phyloP scores from a whole-genome alignment of 1,140 invertebrate species.

The Drosophila sp. region DNA sequence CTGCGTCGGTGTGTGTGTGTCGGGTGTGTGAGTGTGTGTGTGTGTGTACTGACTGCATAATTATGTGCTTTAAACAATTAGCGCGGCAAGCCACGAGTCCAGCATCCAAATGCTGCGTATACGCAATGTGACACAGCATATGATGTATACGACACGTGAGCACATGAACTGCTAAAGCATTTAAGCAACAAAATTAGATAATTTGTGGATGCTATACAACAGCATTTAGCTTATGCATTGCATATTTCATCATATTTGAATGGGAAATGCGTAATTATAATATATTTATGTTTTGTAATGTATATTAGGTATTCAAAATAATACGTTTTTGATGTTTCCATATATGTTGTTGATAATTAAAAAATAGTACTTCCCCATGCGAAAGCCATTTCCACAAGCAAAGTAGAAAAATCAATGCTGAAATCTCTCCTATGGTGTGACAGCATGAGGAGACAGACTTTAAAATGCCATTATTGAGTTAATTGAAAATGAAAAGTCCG shows the following conservation, averaged over 20 bases:
- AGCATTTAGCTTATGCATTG: neutral
- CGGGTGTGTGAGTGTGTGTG: constrained; percentile 15
- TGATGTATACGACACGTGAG: constrained; percentile 23
- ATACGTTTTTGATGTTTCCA: too few species aligned
- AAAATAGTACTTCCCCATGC: neutral
- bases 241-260: neutral
- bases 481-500: constrained; percentile 53
- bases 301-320: too few species aligned
- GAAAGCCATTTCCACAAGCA: neutral
- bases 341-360: neutral
- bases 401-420: constrained; percentile 22
- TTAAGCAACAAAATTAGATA: constrained; percentile 20
- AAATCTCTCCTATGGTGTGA: neutral
- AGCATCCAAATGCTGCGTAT: constrained; percentile 45
- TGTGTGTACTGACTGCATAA: constrained; percentile 62
- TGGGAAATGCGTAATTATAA: too few species aligned
- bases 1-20: constrained; percentile 7
- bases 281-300: too few species aligned
- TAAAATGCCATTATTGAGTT: constrained; percentile 55
- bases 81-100: constrained; percentile 53
- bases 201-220: neutral
- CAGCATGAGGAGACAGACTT: constrained; percentile 19
- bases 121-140: constrained; percentile 13
- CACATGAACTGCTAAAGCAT: constrained; percentile 3
- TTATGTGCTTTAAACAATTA: constrained; percentile 75